Evolutionary conservation across 2,888 invertebrate genomes (phyloP).

Genomic region (Coelopa pilipes): DNA sequence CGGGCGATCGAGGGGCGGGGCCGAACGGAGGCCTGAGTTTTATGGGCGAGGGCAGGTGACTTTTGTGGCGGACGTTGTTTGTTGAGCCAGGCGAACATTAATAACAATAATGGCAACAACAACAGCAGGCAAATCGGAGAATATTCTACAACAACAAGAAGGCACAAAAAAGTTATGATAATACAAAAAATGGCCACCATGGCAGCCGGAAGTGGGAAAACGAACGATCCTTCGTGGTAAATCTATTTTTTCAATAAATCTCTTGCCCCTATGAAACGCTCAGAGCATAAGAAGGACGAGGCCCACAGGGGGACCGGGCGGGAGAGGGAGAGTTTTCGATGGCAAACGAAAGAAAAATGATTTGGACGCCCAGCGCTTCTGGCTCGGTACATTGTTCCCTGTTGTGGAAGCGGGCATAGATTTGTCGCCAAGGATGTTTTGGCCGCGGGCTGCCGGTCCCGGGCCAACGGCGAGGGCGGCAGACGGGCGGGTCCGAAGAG

Average conservation of each 20-base stretch:
- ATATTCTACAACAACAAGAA: neutral
- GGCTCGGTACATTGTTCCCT: neutral
- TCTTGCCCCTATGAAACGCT: neutral
- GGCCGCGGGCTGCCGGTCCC: neutral
- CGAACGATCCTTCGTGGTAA: slow-evolving; percentile 30
- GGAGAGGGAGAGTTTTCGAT: no score
- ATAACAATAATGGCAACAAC: neutral
- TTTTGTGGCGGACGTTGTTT: neutral
- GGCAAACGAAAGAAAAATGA: slow-evolving; percentile 7
- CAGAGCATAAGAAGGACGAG: no score
- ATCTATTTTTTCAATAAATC: slow-evolving; percentile 37
- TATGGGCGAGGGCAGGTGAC: neutral
- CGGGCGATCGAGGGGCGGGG: neutral
- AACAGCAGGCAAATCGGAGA: neutral
- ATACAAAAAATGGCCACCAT: neutral
- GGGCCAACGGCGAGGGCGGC: no score
- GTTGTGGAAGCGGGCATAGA: neutral
- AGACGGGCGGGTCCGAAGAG: neutral
- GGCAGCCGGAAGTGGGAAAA: slow-evolving; percentile 10
- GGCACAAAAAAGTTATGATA: no score
- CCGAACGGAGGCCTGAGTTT: neutral
- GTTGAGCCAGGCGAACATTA: neutral
- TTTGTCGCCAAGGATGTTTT: neutral
- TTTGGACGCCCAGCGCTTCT: neutral
- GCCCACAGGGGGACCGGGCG: no score